Conservation (phyloP, 53 echinoderm and acorn worm genomes). For the Echinarachnius parma region DNA sequence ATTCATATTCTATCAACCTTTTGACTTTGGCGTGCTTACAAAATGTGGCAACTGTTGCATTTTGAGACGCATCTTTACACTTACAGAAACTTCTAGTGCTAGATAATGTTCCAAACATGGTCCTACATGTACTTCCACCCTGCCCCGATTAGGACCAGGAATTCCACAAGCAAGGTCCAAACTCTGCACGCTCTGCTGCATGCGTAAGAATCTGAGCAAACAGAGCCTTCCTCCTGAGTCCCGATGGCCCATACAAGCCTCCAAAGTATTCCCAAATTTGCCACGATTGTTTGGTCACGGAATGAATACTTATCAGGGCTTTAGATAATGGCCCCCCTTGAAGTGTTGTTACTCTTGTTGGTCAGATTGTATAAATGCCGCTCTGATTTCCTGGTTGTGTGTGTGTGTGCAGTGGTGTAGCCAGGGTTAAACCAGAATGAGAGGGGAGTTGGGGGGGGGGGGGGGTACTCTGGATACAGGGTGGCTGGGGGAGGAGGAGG, state of each 20-base stretch:
- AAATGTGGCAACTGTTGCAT: too few relatives aligned
- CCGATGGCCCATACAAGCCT: neutral
- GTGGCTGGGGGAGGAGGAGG: neutral
- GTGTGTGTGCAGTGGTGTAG: too few relatives aligned
- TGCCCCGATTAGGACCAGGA: too few relatives aligned
- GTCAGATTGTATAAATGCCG: neutral
- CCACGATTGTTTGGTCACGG: slow-evolving; percentile 30
- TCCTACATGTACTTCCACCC: too few relatives aligned
- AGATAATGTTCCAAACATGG: too few relatives aligned
- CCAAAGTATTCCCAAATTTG: neutral
- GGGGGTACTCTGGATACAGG: neutral
- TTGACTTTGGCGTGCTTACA: too few relatives aligned
- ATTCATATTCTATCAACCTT: too few relatives aligned
- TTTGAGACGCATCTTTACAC: too few relatives aligned
- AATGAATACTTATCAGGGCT: slow-evolving; percentile 28
- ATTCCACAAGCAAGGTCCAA: too few relatives aligned
- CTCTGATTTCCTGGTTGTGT: neutral
- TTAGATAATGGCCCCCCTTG: slow-evolving; percentile 9
- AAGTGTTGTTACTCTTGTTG: neutral
- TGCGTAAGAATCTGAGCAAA: slow-evolving; percentile 13
- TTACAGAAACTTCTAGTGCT: too few relatives aligned
- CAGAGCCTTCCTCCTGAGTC: too few relatives aligned
- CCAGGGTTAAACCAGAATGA: too few relatives aligned
- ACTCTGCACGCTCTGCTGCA: slow-evolving; percentile 21
- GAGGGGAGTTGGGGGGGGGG: neutral